Conservation (phyloP, 2,797 vertebrate genomes). For the Channa striata region DNA sequence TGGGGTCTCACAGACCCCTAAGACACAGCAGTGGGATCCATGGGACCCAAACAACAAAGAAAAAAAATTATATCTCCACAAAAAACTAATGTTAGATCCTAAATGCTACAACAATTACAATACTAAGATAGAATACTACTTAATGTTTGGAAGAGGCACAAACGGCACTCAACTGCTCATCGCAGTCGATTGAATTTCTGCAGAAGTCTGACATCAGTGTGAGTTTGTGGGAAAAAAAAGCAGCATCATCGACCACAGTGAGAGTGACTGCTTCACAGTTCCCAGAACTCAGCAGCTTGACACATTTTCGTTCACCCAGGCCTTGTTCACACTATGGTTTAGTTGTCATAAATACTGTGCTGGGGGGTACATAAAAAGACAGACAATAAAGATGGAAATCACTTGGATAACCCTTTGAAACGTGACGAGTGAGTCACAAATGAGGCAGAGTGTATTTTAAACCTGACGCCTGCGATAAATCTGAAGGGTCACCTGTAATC, state of each 20-base stretch:
- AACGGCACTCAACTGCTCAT: neutral
- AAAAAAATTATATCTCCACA: neutral
- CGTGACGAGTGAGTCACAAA: neutral
- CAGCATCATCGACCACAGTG: neutral
- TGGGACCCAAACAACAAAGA: neutral
- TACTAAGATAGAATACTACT: neutral
- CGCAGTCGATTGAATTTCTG: neutral
- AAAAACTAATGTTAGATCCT: neutral
- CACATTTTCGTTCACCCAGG: conserved; percentile 29
- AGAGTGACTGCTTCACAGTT: conserved; percentile 19
- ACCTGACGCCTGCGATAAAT: neutral
- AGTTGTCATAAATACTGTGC: neutral
- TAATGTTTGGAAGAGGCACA: neutral
- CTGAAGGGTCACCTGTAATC: conserved; percentile 21
- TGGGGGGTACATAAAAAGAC: conserved; percentile 1
- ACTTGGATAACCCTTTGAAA: neutral
- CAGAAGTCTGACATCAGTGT: neutral
- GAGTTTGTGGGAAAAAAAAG: neutral
- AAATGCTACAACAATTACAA: neutral
- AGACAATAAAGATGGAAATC: neutral
- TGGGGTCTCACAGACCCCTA: neutral
- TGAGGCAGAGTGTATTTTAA: neutral
- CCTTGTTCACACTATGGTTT: conserved; percentile 11
- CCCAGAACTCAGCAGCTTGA: conserved; percentile 2
- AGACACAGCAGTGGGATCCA: neutral